Evolutionary conservation across 2,113 vertebrate genomes (phyloP).

Genomic region (Cyprinodon tularosa): DNA sequence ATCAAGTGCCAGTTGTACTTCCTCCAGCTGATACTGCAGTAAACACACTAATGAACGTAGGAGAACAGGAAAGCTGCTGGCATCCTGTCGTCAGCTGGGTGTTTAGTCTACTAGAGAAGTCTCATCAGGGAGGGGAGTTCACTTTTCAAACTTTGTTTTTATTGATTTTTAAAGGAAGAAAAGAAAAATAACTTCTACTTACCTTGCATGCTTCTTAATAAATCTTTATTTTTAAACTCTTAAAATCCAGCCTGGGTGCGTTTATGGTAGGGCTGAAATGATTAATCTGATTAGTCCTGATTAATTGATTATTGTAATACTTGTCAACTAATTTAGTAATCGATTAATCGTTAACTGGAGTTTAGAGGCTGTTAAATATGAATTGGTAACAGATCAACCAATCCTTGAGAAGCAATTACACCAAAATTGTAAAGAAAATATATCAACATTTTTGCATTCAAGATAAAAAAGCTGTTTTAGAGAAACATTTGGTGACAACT

Average conservation of each 20-base stretch:
- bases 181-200: background rate
- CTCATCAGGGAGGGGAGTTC: background rate
- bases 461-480: no score
- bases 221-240: background rate
- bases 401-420: no score
- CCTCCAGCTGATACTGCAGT: constrained; percentile 51
- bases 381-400: no score
- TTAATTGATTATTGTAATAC: no score
- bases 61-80: constrained; percentile 13
- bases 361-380: no score
- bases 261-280: no score
- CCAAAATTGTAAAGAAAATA: no score
- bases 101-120: background rate
- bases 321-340: no score
- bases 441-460: no score
- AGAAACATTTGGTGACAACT: no score
- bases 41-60: constrained; percentile 35
- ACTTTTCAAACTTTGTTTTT: background rate
- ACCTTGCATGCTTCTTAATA: background rate
- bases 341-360: no score
- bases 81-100: constrained; percentile 7
- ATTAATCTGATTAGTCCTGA: no score
- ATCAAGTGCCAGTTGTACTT: constrained; percentile 61
- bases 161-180: background rate
- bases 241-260: background rate